Percentiles rank a stretch among this genome's conserved stretches.
phyloP scores from a whole-genome alignment of 2,888 invertebrate species.

The Malacosoma neustria region DNA sequence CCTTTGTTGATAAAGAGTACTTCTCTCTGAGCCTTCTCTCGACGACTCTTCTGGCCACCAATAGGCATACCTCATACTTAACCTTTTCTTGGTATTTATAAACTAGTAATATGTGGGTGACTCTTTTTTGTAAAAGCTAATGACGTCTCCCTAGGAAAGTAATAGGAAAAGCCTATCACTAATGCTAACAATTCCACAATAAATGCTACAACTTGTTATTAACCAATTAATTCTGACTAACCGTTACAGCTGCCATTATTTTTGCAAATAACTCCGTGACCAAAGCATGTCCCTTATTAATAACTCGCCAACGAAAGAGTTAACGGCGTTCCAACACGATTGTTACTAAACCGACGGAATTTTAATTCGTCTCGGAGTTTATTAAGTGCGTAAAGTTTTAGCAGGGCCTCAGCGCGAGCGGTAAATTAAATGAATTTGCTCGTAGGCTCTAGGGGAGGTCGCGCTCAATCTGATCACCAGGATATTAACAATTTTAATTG shows the following conservation, averaged over 20 bases:
- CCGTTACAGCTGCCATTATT: constrained; percentile 32
- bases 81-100: no score
- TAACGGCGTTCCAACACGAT: constrained; percentile 61
- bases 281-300: constrained; percentile 53
- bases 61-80: no score
- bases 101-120: no score
- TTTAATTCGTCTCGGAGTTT: constrained; percentile 68
- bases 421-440: constrained; percentile 65
- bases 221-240: constrained; percentile 51
- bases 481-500: constrained; percentile 43
- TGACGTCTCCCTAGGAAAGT: no score
- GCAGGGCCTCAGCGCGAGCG: constrained; percentile 45
- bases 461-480: constrained; percentile 43
- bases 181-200: no score
- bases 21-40: no score
- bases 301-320: constrained; percentile 52
- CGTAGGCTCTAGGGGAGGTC: constrained; percentile 33
- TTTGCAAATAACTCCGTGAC: constrained; percentile 44
- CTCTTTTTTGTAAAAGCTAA: no score
- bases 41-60: no score
- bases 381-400: constrained; percentile 73
- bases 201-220: no score
- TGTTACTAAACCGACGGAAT: constrained; percentile 67
- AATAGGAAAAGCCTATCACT: no score
- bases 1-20: no score